These are phyloP conservation scores for Drosophila peninsularis DNA, from an alignment of 2,888 invertebrate species.

Conservation along the genomic window DNA sequence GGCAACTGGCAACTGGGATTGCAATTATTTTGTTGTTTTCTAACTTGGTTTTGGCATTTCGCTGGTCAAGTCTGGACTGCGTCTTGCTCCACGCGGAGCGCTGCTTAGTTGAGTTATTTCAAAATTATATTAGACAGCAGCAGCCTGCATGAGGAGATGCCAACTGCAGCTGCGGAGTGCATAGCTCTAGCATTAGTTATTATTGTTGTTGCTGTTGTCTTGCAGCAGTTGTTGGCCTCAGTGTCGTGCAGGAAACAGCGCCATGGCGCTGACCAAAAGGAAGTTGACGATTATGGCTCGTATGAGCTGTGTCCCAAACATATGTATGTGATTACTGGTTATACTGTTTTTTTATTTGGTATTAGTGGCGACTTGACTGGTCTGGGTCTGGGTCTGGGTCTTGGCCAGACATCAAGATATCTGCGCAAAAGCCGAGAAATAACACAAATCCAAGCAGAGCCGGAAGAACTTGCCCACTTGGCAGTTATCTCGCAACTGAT, in stretches of 20 bases:
- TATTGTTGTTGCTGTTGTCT: slow-evolving; percentile 28
- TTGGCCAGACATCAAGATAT: neutral
- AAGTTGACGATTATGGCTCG: slow-evolving; percentile 71
- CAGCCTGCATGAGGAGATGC: slow-evolving; percentile 37
- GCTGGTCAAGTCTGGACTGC: slow-evolving; percentile 46
- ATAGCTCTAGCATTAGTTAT: slow-evolving; percentile 50
- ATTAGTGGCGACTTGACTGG: slow-evolving; percentile 17
- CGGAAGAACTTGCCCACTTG: slow-evolving; percentile 52
- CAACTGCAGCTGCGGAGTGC: slow-evolving; percentile 45
- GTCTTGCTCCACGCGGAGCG: slow-evolving; percentile 9
- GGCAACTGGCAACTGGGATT: slow-evolving; percentile 39
- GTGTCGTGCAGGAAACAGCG: slow-evolving; percentile 71
- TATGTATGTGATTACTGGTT: slow-evolving; percentile 47
- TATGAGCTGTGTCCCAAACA: slow-evolving; percentile 29
- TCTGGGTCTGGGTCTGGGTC: neutral
- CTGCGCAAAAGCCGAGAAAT: slow-evolving; percentile 23
- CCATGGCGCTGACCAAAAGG: slow-evolving; percentile 72
- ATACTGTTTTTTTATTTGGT: slow-evolving; percentile 10
- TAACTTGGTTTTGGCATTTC: slow-evolving; percentile 74
- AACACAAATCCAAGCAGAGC: slow-evolving; percentile 35
- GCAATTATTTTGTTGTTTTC: slow-evolving; percentile 74
- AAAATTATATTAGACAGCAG: slow-evolving; percentile 75
- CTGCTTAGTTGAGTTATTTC: slow-evolving; percentile 74
- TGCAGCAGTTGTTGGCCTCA: slow-evolving; percentile 15
- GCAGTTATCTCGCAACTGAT: slow-evolving; percentile 53